Evolutionary conservation across 2,113 vertebrate genomes (phyloP).

Genomic region (Erpornis zantholeuca): DNA sequence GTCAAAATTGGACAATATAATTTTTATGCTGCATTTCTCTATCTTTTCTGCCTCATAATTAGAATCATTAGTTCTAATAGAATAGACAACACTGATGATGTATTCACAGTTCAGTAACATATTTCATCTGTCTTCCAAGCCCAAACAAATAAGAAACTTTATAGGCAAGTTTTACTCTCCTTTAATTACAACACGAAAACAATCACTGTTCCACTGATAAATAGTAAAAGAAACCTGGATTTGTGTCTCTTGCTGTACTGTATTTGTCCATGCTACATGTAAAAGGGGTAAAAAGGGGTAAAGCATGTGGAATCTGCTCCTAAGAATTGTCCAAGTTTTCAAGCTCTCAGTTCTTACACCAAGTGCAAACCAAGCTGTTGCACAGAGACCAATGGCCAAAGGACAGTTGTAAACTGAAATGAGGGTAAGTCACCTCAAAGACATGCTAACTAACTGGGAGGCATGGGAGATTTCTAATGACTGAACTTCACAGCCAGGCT

Average conservation of each 20-base stretch:
- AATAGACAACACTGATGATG: neutral
- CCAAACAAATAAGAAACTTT: constrained; percentile 17
- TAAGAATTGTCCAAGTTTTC: neutral
- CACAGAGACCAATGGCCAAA: neutral
- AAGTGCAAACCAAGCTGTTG: neutral
- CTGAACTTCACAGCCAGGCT: neutral
- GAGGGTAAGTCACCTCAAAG: neutral
- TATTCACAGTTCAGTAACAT: neutral
- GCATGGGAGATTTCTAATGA: neutral
- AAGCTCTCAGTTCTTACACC: neutral
- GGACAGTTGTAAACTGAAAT: neutral
- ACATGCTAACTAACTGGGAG: neutral
- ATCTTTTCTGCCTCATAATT: constrained; percentile 4
- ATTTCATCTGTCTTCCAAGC: neutral
- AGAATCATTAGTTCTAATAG: constrained; percentile 51
- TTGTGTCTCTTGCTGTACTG: neutral
- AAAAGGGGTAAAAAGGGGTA: neutral
- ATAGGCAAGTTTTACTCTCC: neutral
- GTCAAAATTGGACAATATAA: neutral
- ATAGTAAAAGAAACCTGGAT: neutral
- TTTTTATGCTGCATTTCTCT: neutral
- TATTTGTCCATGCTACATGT: neutral
- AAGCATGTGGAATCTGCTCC: neutral
- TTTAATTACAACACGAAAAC: neutral
- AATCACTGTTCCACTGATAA: neutral